Conservation (phyloP, 2,113 vertebrate genomes). For the Neomonachus schauinslandi region DNA sequence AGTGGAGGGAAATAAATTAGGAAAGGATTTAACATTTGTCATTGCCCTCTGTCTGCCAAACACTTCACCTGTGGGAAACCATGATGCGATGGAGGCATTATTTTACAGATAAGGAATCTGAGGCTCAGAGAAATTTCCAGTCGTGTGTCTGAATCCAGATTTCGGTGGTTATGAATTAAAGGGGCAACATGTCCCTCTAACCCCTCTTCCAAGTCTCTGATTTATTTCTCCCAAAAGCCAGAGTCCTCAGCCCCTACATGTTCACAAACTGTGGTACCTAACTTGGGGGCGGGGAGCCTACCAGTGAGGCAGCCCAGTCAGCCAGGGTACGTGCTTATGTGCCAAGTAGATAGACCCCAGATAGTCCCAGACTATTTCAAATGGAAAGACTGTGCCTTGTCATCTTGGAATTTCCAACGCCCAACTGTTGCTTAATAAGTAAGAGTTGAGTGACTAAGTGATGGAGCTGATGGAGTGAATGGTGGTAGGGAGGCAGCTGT, state of each 20-base stretch:
- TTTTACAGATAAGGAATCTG: slow-evolving; percentile 65
- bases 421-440: background rate
- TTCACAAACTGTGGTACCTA: slow-evolving; percentile 34
- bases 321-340: background rate
- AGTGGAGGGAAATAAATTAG: background rate
- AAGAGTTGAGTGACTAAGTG: slow-evolving; percentile 38
- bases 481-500: background rate
- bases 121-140: slow-evolving; percentile 62
- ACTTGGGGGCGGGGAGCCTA: background rate
- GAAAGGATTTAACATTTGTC: slow-evolving; percentile 22
- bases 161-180: slow-evolving; percentile 63
- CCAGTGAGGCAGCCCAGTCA: background rate
- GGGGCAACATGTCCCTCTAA: slow-evolving; percentile 13
- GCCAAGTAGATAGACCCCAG: background rate
- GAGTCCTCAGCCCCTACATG: background rate
- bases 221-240: slow-evolving; percentile 48
- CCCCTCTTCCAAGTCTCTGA: slow-evolving; percentile 20
- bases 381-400: slow-evolving; percentile 2
- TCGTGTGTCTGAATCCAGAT: slow-evolving; percentile 40
- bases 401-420: background rate
- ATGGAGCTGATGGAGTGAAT: slow-evolving; percentile 18
- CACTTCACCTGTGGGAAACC: background rate
- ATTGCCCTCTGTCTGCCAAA: slow-evolving; percentile 56
- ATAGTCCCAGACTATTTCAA: background rate
- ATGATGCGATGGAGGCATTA: slow-evolving; percentile 41